phyloP scores from a whole-genome alignment of 2,797 vertebrate species.

The Eulemur mongoz region DNA sequence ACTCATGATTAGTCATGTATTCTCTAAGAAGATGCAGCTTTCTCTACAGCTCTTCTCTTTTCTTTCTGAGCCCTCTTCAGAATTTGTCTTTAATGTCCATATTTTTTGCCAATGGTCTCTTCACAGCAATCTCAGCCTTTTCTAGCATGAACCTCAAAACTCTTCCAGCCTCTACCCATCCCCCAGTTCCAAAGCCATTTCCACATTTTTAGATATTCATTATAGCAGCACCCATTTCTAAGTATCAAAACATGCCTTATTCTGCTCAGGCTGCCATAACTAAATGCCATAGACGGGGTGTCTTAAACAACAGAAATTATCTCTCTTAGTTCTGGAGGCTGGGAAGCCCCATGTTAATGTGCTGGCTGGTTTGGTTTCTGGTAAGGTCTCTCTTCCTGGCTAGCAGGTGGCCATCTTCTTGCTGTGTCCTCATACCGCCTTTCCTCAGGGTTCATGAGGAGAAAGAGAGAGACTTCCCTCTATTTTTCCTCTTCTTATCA shows the following conservation, averaged over 20 bases:
- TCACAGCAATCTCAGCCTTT: background rate
- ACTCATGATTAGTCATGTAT: background rate
- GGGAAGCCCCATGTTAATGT: background rate
- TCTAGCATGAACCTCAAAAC: background rate
- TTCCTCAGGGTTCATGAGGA: background rate
- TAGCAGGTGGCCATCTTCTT: background rate
- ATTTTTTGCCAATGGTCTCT: background rate
- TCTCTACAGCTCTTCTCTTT: background rate
- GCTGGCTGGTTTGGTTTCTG: background rate
- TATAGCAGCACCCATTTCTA: background rate
- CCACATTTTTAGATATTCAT: background rate
- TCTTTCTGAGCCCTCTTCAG: background rate
- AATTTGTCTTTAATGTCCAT: background rate
- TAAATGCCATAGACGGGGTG: background rate
- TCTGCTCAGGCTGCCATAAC: background rate
- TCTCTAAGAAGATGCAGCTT: background rate
- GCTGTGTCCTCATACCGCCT: background rate
- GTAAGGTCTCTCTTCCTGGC: background rate
- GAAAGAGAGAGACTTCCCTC: background rate
- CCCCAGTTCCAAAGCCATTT: background rate
- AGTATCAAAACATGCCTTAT: background rate
- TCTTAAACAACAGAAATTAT: background rate
- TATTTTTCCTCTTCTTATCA: background rate
- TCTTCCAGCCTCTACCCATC: background rate
- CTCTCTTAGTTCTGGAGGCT: background rate